These are phyloP conservation scores for Drosophila erecta DNA, from an alignment of 1,140 invertebrate species.

Conservation along the genomic window DNA sequence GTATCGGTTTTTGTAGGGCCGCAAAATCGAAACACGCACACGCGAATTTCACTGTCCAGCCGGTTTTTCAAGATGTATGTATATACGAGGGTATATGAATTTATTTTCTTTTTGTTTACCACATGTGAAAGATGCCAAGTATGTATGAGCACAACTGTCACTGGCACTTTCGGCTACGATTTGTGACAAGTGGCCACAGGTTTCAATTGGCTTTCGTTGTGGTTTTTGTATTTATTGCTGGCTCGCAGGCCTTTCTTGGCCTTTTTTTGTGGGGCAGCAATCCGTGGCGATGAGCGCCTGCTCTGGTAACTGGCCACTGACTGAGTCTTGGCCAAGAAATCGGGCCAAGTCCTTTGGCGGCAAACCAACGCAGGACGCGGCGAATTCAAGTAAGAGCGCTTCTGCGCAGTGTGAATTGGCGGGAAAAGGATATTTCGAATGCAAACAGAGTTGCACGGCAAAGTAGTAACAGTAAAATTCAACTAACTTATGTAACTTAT, in stretches of 20 bases:
- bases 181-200: slow-evolving; percentile 75
- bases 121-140: slow-evolving; percentile 45
- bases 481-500: accelerated
- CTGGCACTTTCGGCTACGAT: slow-evolving; percentile 53
- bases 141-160: slow-evolving; percentile 59
- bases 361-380: slow-evolving; percentile 48
- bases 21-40: slow-evolving; percentile 73
- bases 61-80: slow-evolving; percentile 5
- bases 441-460: slow-evolving; percentile 45
- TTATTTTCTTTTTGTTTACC: slow-evolving; percentile 13
- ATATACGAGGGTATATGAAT: not conserved
- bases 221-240: slow-evolving; percentile 38
- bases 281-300: slow-evolving; percentile 27
- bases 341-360: slow-evolving; percentile 61
- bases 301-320: slow-evolving; percentile 60
- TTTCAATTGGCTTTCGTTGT: slow-evolving; percentile 51
- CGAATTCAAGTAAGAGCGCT: slow-evolving; percentile 58
- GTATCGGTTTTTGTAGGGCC: slow-evolving; percentile 61
- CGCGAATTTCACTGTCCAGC: slow-evolving; percentile 42
- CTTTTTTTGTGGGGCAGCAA: not conserved
- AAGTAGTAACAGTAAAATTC: slow-evolving; percentile 16
- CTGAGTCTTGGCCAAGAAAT: slow-evolving; percentile 47
- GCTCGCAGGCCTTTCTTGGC: not conserved
- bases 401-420: slow-evolving; percentile 57
- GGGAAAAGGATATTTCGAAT: slow-evolving; percentile 45